Evolutionary conservation across 2,113 vertebrate species (phyloP), one percentile per base, ranked within the genome.

Genomic region (Microtus oregoni): DNA sequence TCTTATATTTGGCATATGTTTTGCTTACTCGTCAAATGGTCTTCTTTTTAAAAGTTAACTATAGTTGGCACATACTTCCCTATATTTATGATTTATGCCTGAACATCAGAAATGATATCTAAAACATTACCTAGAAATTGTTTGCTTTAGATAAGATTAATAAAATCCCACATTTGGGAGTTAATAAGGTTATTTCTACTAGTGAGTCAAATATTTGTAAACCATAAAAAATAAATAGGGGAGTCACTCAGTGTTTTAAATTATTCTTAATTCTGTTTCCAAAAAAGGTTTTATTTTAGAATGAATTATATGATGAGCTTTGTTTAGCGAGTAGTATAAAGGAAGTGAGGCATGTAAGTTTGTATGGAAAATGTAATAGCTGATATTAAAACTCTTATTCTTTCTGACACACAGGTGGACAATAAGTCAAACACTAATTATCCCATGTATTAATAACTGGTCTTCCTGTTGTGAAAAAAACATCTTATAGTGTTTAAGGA

Each of bases 331-430:
- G 22, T 83, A 82, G 12, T 61, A 91, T 89, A 91, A 28, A 30
- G 24, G 13, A 72, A 72, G 22, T 86, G 47, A 91, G 12, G 0
- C 26, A 22, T 82, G 22, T 93, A 65, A 65, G 24, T 91, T 89
- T 15, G 81, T 44, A 50, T 61, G 30, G 30, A 75, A 75, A 15
- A 79, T 86, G 52, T 20, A 92, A 81, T 28, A 96, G 14, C 38
- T 89, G 1, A 50, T 73, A 10, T 65, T n/a, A 90, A 95, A 92
- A 67, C 72, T 85, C 78, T 79, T 38, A 86, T 89, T 91, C 72
- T 15, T 19, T 91, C 19, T 92, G 73, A 90, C 30, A 83, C 30
- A 92, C 10, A 82, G 12, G 67, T 24, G 22, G 76, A 55, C 14
- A 95, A 75, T 55, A 44, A 35, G 47, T 82, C 52, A 85, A 50